Evolutionary conservation across 2,797 vertebrate genomes (phyloP), one percentile per base, ranked within the genome.

Genomic region (Pogonophryne albipinna): DNA sequence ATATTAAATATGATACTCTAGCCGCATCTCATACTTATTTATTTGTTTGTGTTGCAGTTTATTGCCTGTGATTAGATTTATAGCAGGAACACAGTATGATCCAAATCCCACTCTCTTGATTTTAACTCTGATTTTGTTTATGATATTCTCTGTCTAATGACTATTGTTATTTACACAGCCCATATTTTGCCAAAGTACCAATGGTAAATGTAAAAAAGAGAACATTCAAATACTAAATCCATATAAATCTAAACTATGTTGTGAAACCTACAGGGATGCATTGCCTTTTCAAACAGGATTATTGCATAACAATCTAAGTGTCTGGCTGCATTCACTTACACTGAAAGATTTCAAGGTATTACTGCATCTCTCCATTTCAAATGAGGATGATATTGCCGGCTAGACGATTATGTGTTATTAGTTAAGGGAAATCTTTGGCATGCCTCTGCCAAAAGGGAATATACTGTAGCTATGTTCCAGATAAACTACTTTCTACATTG

Each of bases 381-480:
- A 68, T 69, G 19, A 76, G 53, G 49, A 64, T 51, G 44, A 47
- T 64, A 52, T 14, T 66, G 20, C 10, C 63, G 19, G 42, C 52
- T 4, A 67, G 31, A 68, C 2, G 2, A 66, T 71, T 51, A 68
- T 52, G 58, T 0, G 5, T 66, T 73, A 59, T 62, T 67, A 47
- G 57, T 66, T 55, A 10, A 1, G 16, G 58, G 15, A 68, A 73
- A 65, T 51, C 0, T 0, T 16, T 76, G 68, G 50, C 50, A 46
- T 16, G 65, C 64, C 60, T 73, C 12, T 16, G 56, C 51, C 61
- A 66, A 16, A 74, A 58, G 63, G 69, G 58, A 79, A 80, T 62
- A 53, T 0, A 5, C 52, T 59, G 6, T 23, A 59, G 65, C 49
- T 20, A 10, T 44, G 70, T 66, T 72, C 52, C 27, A 60, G 47